Base-by-base conservation (phyloP, 2,797 vertebrate species). In the Gambusia yucatana region DNA sequence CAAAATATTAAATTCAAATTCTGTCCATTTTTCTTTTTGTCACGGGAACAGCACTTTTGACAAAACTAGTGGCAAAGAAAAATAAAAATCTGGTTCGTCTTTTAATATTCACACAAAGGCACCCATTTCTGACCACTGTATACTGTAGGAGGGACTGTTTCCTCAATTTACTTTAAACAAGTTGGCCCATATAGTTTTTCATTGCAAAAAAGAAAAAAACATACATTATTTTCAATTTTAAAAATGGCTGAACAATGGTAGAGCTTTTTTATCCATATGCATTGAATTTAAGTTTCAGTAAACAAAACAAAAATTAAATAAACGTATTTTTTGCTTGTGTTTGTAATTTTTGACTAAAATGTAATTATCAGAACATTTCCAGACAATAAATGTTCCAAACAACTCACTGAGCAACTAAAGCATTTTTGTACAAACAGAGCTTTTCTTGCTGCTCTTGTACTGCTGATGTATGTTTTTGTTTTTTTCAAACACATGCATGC, bases 391-490 rank as follows among this genome's bases (percentile, higher is more conserved):
- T 67, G 17, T 6, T 11, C 17, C 8, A 39, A 65, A 65, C 33
- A 39, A 39, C 17, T 39, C 36, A 41, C 17, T 41, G 9, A 41
- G 63, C 36, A 5, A 8, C 61, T 20, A 5, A 41, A 41, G 17
- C 36, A 22, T 63, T 39, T 65, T 22, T 22, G 3, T 9, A 65
- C 61, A 65, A 36, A 39, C 20, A 39, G 22, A 22, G 8, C 10
- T 25, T 41, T 39, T 10, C 36, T 65, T 22, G 39, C 20, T 50
- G 43, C 33, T 39, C 85, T 86, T 87, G 77, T 84, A 73, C 81
- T 85, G 76, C 86, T 84, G 86, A 84, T 86, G 61, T 80, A 67
- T 86, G 82, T 87, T 75, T 73, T 84, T 86, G 90, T 25, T 76
- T 79, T 75, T 83, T 80, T 84, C 61, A 76, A 82, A 46, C 50